Conservation (phyloP, 2,113 vertebrate genomes). For the Gasterosteus aculeatus region DNA sequence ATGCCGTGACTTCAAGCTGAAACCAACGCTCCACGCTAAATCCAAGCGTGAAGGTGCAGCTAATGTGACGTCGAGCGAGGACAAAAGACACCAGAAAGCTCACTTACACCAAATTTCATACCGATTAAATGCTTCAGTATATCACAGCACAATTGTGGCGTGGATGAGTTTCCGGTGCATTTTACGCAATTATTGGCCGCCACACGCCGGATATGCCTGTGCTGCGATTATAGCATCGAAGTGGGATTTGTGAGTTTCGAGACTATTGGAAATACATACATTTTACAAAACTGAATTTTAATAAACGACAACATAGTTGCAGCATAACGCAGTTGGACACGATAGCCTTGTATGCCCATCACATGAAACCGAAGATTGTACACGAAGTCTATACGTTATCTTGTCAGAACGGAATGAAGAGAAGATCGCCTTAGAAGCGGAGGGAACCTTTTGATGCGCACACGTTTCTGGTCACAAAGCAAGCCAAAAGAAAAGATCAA, state of each 20-base stretch:
- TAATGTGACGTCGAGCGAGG: constrained; percentile 56
- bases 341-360: not conserved
- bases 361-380: not conserved
- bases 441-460: constrained; percentile 44
- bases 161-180: constrained; percentile 59
- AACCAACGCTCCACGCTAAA: constrained; percentile 69
- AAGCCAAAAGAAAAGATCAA: constrained; percentile 66
- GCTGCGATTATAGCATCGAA: not conserved
- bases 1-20: constrained; percentile 44
- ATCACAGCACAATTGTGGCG: constrained; percentile 48
- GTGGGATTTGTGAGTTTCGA: not conserved
- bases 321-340: not conserved
- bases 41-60: constrained; percentile 77
- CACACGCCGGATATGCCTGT: constrained; percentile 15
- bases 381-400: not conserved
- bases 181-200: constrained; percentile 65
- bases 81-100: constrained; percentile 72
- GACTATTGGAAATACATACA: not conserved
- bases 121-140: constrained; percentile 72
- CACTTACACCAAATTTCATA: constrained; percentile 75
- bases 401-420: constrained; percentile 3
- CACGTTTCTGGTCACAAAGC: constrained; percentile 58
- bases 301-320: not conserved
- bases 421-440: constrained; percentile 1
- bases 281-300: not conserved